Percentiles rank a stretch among this genome's conserved stretches.
Evolutionary conservation across 2,888 invertebrate species (phyloP).

Genomic region (Glyphotaelius pellucidus): DNA sequence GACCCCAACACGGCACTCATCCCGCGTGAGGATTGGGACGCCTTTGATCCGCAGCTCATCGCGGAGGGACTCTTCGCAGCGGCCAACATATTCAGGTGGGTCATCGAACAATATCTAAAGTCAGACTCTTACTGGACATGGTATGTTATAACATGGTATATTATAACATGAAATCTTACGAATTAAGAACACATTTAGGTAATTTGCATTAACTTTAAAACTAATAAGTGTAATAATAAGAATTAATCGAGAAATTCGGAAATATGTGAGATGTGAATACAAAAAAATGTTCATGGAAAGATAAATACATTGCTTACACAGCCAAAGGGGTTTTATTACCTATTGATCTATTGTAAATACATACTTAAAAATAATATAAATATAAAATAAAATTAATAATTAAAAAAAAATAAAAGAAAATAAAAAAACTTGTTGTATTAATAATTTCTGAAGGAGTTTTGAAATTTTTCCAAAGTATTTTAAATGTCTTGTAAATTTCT

Average conservation of each 20-base stretch:
- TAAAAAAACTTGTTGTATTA: too few relatives aligned
- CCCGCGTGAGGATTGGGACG: slow-evolving; percentile 92
- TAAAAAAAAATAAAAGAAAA: too few relatives aligned
- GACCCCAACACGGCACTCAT: slow-evolving; percentile 85
- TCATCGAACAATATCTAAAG: not conserved
- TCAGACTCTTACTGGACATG: not conserved
- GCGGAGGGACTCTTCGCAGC: slow-evolving; percentile 96
- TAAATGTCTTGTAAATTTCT: too few relatives aligned
- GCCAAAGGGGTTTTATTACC: too few relatives aligned
- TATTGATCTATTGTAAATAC: too few relatives aligned
- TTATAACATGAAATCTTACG: not conserved
- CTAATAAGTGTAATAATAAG: not conserved
- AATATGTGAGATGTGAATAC: too few relatives aligned
- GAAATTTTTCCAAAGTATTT: too few relatives aligned
- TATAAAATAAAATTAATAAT: too few relatives aligned
- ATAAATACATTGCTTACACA: too few relatives aligned
- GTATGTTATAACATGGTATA: not conserved
- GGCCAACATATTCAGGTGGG: slow-evolving; percentile 92
- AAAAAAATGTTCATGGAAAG: too few relatives aligned
- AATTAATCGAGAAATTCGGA: not conserved
- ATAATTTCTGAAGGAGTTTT: too few relatives aligned
- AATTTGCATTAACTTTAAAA: not conserved
- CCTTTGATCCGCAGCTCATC: slow-evolving; percentile 95
- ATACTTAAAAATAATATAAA: too few relatives aligned
- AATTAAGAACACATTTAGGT: not conserved